Evolutionary conservation across 2,888 invertebrate genomes (phyloP).

Genomic region (Morpho achilles): DNA sequence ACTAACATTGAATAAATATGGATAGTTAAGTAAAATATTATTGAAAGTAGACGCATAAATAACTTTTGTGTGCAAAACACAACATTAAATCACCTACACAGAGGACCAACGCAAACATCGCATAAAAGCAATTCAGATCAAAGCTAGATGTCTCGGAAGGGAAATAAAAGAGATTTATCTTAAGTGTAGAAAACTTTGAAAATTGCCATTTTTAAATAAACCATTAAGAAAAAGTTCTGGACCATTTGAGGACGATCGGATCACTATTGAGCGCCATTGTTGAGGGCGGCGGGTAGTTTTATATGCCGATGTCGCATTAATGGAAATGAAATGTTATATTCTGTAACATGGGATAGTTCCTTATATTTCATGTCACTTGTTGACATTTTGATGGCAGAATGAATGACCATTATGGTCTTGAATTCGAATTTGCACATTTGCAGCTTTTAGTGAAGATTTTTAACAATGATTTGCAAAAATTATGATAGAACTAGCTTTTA

Average conservation of each 20-base stretch:
- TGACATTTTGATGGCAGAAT: constrained; percentile 11
- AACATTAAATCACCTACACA: constrained; percentile 66
- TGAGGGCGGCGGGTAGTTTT: constrained; percentile 53
- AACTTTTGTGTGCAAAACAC: constrained; percentile 48
- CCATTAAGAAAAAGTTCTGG: constrained; percentile 77
- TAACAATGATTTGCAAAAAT: background rate
- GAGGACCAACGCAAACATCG: constrained; percentile 65
- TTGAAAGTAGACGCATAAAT: constrained; percentile 23
- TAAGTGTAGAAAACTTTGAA: constrained; percentile 63
- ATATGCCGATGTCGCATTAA: constrained; percentile 31
- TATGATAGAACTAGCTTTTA: too few species aligned
- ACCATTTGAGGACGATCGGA: constrained; percentile 74
- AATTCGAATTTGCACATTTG: too few species aligned
- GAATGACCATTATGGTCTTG: background rate
- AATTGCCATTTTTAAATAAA: constrained; percentile 77
- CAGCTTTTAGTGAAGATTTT: too few species aligned
- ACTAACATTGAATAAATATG: background rate
- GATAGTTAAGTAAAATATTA: constrained; percentile 10
- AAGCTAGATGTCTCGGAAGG: constrained; percentile 65
- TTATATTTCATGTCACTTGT: constrained; percentile 6
- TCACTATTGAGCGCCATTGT: constrained; percentile 68
- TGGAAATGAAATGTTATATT: constrained; percentile 18
- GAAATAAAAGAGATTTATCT: constrained; percentile 71
- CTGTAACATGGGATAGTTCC: background rate
- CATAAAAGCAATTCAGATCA: constrained; percentile 74